phyloP scores from a whole-genome alignment of 1,140 invertebrate genomes.

The Berghia stephanieae region DNA sequence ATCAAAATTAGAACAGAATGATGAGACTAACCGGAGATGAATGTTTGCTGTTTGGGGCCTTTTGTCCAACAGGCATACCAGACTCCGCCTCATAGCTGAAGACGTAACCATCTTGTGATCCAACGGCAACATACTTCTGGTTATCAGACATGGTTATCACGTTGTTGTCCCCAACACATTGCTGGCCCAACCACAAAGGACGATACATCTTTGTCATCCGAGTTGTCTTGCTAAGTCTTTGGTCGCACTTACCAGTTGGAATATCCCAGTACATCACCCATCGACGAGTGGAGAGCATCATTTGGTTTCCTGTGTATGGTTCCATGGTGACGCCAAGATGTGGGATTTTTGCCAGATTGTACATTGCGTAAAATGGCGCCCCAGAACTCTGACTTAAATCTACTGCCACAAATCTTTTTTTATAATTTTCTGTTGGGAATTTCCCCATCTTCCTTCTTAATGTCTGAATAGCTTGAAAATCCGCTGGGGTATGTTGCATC shows the following conservation, averaged over 20 bases:
- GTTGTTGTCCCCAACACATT: conserved; percentile 38
- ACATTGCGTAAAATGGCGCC: conserved; percentile 40
- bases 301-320: conserved; percentile 44
- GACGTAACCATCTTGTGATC: conserved; percentile 56
- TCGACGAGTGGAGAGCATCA: conserved; percentile 45
- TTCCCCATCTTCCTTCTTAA: conserved; percentile 45
- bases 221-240: conserved; percentile 40
- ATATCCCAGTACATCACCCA: conserved; percentile 55
- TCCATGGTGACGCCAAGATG: conserved; percentile 42
- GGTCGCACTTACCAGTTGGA: conserved; percentile 54
- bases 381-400: conserved; percentile 45
- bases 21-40: conserved; percentile 42
- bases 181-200: conserved; percentile 40
- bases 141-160: conserved; percentile 33
- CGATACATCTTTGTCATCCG: conserved; percentile 50
- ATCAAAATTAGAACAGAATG: neutral
- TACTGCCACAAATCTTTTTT: conserved; percentile 46
- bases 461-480: conserved; percentile 45
- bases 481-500: conserved; percentile 37
- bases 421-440: conserved; percentile 43
- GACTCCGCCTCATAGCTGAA: conserved; percentile 45
- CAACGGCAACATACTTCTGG: conserved; percentile 40
- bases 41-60: conserved; percentile 48
- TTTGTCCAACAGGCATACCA: conserved; percentile 45
- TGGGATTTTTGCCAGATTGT: conserved; percentile 50